Base-by-base conservation (phyloP, 2,888 invertebrate species). In the Odontocolon sp. region DNA sequence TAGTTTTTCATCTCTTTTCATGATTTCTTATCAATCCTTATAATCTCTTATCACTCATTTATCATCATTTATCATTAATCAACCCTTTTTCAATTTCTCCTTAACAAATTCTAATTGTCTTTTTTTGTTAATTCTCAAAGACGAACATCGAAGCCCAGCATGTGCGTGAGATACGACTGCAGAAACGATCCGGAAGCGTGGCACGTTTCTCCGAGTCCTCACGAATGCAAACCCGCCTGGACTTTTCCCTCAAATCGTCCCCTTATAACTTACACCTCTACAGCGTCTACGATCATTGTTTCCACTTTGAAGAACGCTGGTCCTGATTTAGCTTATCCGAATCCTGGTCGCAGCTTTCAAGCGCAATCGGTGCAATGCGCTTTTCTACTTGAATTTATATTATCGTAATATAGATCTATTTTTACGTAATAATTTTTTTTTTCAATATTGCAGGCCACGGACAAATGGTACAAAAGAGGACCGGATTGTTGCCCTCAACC, bases 221-320 rank as follows among this genome's bases (percentile, higher is more conserved):
- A 84, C 11, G 83, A 84, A 40, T 85, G 85, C 64, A 86, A 85
- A 77, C 89, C 88, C n/a, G 64, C 80, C 2, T 88, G 87, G 86
- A 85, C 79, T 9, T 78, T 84, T 77, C 83, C 87, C 14, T 50
- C 52, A 2, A 87, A 85, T 16, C 78, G 87, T 28, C 89, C 89
- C 0, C 74, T 88, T 2, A 87, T 89, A 28, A 86, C 86, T 2
- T 87, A 83, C 33, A 82, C 40, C 45, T 85, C 87, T 3, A 82
- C 84, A 2, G 78, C 79, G 3, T 81, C 83, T 14, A 80, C 81
- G 14, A 45, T 84, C 9, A 50, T 82, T n/a, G 78, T 83, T 21
- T 83, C 85, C 0, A 82, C 83, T 70, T 68, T 86, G 6, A 67
- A 67, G n/a, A 70, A 68, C 0, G 77, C 83, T 18, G 77, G 71